These are phyloP conservation scores for Empidonax alnorum DNA, from an alignment of 2,113 vertebrate genomes.

Conservation along the genomic window DNA sequence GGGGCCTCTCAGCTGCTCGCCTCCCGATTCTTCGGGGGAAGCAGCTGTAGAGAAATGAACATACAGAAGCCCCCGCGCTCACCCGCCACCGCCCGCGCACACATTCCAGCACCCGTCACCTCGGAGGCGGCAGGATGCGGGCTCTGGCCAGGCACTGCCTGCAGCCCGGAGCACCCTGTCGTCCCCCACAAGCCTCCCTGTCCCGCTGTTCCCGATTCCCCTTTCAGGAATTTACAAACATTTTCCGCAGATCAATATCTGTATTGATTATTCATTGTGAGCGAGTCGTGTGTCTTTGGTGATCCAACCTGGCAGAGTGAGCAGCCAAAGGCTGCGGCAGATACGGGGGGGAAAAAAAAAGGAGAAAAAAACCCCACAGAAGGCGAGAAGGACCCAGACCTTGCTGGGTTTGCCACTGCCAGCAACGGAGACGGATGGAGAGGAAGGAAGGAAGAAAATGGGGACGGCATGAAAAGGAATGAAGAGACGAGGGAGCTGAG, in stretches of 20 bases:
- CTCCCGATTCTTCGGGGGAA: constrained; percentile 75
- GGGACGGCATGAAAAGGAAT: constrained; percentile 39
- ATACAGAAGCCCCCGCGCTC: constrained; percentile 57
- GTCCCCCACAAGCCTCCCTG: constrained; percentile 79
- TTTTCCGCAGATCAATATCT: constrained; percentile 86
- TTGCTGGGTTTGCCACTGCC: constrained; percentile 70
- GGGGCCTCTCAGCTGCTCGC: constrained; percentile 78
- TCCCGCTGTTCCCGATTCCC: constrained; percentile 72
- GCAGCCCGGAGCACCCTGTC: constrained; percentile 61
- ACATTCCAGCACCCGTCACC: constrained; percentile 78
- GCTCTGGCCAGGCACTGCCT: constrained; percentile 63
- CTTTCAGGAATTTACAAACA: constrained; percentile 89
- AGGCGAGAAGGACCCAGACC: constrained; percentile 71
- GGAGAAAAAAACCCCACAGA: constrained; percentile 51
- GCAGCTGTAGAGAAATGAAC: constrained; percentile 80
- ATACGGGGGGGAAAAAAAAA: not conserved
- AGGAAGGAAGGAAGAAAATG: constrained; percentile 61
- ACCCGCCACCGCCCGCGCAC: constrained; percentile 55
- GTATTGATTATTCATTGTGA: constrained; percentile 89
- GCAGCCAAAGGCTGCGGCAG: constrained; percentile 80
- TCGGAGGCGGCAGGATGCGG: constrained; percentile 69
- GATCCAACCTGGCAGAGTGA: constrained; percentile 82
- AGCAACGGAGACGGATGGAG: constrained; percentile 58
- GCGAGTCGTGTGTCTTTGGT: constrained; percentile 84
- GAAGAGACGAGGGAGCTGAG: constrained; percentile 46